phyloP scores from a whole-genome alignment of 2,113 vertebrate species.

The Porphyrio hochstetteri region DNA sequence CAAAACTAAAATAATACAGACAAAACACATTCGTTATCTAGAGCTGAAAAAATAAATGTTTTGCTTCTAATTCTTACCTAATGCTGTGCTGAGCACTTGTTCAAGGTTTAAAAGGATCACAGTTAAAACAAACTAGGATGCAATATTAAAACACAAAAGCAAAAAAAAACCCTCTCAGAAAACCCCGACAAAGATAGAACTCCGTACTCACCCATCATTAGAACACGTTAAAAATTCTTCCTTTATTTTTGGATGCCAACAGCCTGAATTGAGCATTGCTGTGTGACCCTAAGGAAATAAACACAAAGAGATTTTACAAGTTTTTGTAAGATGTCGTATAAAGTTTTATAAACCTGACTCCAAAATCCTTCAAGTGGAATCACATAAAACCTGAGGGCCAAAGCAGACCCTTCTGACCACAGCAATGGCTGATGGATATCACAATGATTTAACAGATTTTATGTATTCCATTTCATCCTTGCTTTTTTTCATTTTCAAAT shows the following conservation, averaged over 20 bases:
- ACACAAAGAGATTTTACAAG: not conserved
- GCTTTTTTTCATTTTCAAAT: not conserved
- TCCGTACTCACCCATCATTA: conserved; percentile 91
- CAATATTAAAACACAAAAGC: not conserved
- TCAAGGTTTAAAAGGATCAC: not conserved
- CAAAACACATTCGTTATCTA: not conserved
- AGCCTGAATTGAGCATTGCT: conserved; percentile 95
- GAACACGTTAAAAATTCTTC: conserved; percentile 98
- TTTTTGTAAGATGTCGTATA: not conserved
- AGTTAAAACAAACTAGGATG: not conserved
- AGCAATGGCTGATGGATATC: not conserved
- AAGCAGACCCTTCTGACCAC: not conserved
- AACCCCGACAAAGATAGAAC: not conserved
- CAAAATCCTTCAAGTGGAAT: not conserved
- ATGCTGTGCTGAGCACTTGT: not conserved
- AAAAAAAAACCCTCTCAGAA: not conserved
- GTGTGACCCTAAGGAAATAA: conserved; percentile 88
- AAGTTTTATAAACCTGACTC: not conserved
- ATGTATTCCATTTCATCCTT: not conserved
- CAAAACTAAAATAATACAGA: not conserved
- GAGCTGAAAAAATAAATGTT: not conserved
- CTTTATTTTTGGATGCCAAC: conserved; percentile 98
- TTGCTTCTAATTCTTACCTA: not conserved
- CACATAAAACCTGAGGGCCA: not conserved
- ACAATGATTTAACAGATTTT: not conserved